phyloP scores from a whole-genome alignment of 2,888 invertebrate genomes.

The Podotricha telesiphe region DNA sequence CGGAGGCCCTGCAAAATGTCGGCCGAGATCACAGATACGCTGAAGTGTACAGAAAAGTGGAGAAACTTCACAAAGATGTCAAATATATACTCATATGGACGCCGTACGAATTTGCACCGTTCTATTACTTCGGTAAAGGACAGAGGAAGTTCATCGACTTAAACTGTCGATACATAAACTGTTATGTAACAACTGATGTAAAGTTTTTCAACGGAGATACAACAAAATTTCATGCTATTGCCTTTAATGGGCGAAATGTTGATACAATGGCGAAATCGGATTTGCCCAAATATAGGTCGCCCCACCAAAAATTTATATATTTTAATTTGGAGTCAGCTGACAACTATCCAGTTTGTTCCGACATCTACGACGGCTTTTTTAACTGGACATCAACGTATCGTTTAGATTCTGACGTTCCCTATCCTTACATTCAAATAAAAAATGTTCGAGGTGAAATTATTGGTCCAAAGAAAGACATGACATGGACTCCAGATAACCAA shows the following conservation, averaged over 20 bases:
- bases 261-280: slow-evolving; percentile 36
- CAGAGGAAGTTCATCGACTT: slow-evolving; percentile 63
- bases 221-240: slow-evolving; percentile 65
- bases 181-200: slow-evolving; percentile 63
- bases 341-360: slow-evolving; percentile 64
- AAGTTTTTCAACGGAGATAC: slow-evolving; percentile 57
- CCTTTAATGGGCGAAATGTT: slow-evolving; percentile 68
- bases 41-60: slow-evolving; percentile 62
- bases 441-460: slow-evolving; percentile 57
- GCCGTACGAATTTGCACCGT: slow-evolving; percentile 56
- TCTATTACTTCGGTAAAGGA: slow-evolving; percentile 60
- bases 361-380: slow-evolving; percentile 65
- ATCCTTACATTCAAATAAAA: slow-evolving; percentile 62
- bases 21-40: slow-evolving; percentile 62
- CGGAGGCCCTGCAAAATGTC: slow-evolving; percentile 64
- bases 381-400: slow-evolving; percentile 76
- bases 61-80: slow-evolving; percentile 55
- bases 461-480: slow-evolving; percentile 62
- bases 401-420: slow-evolving; percentile 70
- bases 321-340: slow-evolving; percentile 72
- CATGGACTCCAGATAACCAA: slow-evolving; percentile 51
- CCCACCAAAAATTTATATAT: slow-evolving; percentile 69
- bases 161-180: slow-evolving; percentile 66
- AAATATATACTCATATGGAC: slow-evolving; percentile 74
- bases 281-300: slow-evolving; percentile 57